phyloP scores from a whole-genome alignment of 2,888 invertebrate genomes.

The Morinoia aosen region DNA sequence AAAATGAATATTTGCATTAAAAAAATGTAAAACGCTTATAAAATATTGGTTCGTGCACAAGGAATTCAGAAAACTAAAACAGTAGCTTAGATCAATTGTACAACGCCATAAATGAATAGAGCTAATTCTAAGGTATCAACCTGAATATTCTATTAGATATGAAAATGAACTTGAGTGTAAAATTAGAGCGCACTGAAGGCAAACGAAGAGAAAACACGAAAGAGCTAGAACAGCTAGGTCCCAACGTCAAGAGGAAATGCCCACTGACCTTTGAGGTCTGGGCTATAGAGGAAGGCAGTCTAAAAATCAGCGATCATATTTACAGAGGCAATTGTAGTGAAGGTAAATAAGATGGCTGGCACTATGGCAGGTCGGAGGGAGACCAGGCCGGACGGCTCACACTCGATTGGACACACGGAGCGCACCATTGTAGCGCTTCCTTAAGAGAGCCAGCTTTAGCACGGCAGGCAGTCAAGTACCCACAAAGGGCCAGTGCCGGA shows the following conservation, averaged over 20 bases:
- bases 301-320: constrained; percentile 10
- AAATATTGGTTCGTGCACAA: background rate
- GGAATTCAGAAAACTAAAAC: background rate
- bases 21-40: background rate
- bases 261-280: constrained; percentile 12
- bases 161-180: background rate
- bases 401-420: constrained; percentile 47
- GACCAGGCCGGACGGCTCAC: constrained; percentile 25
- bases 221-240: background rate
- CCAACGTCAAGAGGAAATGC: background rate
- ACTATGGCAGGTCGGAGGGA: constrained; percentile 24
- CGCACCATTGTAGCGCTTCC: constrained; percentile 27
- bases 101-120: background rate
- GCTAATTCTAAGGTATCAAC: background rate
- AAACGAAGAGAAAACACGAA: background rate
- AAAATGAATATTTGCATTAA: background rate
- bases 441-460: constrained; percentile 13
- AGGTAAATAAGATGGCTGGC: constrained; percentile 26
- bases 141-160: background rate
- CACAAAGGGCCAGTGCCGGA: constrained; percentile 27
- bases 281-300: background rate
- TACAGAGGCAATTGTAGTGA: constrained; percentile 6
- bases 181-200: background rate
- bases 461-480: constrained; percentile 46
- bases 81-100: background rate